Evolutionary conservation across 1,140 invertebrate species (phyloP).

Genomic region (Halictus rubicundus): DNA sequence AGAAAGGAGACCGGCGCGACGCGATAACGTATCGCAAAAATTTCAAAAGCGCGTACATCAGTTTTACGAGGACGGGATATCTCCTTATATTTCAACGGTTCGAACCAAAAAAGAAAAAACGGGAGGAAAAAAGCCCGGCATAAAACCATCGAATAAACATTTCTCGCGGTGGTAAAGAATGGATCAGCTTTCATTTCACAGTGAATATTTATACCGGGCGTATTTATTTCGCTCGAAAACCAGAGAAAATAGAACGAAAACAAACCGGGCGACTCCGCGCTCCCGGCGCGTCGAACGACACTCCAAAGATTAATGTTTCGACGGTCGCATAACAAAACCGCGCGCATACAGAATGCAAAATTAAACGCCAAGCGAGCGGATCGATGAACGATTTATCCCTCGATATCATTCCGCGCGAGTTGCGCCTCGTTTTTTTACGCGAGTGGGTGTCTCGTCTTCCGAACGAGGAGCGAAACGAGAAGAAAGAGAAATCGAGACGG

Average conservation of each 20-base stretch:
- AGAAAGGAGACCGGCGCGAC: background rate
- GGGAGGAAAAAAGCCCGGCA: background rate
- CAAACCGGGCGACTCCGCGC: background rate
- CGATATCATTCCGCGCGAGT: background rate
- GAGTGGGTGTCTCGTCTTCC: slow-evolving; percentile 10
- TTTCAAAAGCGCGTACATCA: background rate
- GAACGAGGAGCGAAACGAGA: background rate
- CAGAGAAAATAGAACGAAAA: background rate
- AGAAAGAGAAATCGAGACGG: background rate
- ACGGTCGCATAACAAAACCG: background rate
- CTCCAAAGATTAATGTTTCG: slow-evolving; percentile 37
- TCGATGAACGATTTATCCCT: slow-evolving; percentile 6
- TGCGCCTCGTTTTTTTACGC: background rate
- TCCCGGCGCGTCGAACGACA: background rate
- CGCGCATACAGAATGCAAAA: background rate
- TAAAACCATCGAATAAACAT: background rate
- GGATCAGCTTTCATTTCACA: background rate
- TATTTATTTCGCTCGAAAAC: background rate
- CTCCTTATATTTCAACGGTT: background rate
- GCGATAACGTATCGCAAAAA: background rate
- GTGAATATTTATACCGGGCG: background rate
- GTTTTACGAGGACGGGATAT: background rate
- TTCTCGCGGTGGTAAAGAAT: background rate
- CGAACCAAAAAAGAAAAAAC: too few species aligned
- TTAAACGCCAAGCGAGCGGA: background rate